Conservation (phyloP, 2,888 invertebrate species). For the Tethea ocularis region DNA sequence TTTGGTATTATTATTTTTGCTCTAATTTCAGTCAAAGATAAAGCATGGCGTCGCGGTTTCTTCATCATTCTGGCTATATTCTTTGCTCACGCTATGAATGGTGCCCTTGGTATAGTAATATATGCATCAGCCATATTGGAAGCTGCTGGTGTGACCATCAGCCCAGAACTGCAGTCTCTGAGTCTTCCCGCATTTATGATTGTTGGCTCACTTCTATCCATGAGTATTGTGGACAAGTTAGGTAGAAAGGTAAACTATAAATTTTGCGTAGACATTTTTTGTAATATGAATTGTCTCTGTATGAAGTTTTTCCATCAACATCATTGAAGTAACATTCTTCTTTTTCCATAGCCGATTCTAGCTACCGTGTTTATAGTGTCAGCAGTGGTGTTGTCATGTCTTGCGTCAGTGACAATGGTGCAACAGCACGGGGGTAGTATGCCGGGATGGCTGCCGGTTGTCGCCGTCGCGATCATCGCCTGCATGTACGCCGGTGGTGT, state of each 20-base stretch:
- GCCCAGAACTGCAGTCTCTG: constrained; percentile 45
- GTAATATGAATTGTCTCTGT: no score
- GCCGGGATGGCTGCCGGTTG: constrained; percentile 34
- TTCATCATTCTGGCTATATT: constrained; percentile 34
- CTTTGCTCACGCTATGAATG: constrained; percentile 39
- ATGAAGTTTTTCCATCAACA: no score
- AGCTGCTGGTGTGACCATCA: constrained; percentile 38
- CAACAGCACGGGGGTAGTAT: constrained; percentile 14
- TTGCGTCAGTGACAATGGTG: constrained; percentile 32
- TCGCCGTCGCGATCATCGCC: constrained; percentile 30
- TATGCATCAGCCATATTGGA: constrained; percentile 47
- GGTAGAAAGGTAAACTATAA: constrained; percentile 36
- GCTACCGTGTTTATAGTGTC: constrained; percentile 29
- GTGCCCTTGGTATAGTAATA: constrained; percentile 41
- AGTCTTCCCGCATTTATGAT: constrained; percentile 49
- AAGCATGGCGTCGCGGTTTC: constrained; percentile 49
- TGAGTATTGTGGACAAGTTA: constrained; percentile 38
- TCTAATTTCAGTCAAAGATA: constrained; percentile 42
- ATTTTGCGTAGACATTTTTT: no score
- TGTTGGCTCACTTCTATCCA: constrained; percentile 39
- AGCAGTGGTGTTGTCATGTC: constrained; percentile 22
- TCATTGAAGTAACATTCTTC: background rate
- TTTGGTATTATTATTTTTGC: background rate
- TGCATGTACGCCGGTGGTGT: constrained; percentile 36
- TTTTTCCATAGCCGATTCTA: constrained; percentile 38